Conservation (phyloP, 2,797 vertebrate species). For the Distichodus sexfasciatus region DNA sequence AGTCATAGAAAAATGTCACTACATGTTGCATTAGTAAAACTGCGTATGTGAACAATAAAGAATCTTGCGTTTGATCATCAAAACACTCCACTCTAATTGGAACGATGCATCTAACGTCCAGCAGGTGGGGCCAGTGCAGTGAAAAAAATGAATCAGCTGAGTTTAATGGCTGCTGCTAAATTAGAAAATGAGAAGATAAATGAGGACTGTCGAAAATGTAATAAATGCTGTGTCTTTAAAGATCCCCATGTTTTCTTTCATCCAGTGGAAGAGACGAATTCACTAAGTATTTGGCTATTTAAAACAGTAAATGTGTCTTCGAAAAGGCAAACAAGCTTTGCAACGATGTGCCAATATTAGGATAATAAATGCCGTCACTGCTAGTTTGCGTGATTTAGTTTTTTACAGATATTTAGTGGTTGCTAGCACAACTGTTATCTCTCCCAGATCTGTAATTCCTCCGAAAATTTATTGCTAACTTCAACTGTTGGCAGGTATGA, state of each 20-base stretch:
- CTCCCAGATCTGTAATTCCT: slow-evolving; percentile 16
- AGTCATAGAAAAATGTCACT: no score
- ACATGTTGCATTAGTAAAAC: no score
- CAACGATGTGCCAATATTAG: no score
- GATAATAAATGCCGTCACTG: no score
- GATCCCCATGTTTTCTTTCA: background rate
- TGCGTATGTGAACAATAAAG: background rate
- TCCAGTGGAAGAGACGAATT: background rate
- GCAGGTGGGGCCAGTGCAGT: slow-evolving; percentile 41
- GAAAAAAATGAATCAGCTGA: no score
- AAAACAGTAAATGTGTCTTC: background rate
- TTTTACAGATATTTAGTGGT: no score
- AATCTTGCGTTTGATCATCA: no score
- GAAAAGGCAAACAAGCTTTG: background rate
- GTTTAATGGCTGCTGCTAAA: no score
- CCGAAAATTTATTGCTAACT: no score
- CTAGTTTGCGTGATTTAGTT: background rate
- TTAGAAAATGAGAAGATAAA: background rate
- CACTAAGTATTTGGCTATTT: background rate
- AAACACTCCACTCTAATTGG: background rate
- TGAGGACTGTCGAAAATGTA: no score
- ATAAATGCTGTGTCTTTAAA: no score
- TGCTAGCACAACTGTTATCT: no score
- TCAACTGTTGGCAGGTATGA: background rate
- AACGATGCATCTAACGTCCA: slow-evolving; percentile 18